Evolutionary conservation across 1,140 invertebrate genomes (phyloP).

Genomic region (Odontomachus brunneus): DNA sequence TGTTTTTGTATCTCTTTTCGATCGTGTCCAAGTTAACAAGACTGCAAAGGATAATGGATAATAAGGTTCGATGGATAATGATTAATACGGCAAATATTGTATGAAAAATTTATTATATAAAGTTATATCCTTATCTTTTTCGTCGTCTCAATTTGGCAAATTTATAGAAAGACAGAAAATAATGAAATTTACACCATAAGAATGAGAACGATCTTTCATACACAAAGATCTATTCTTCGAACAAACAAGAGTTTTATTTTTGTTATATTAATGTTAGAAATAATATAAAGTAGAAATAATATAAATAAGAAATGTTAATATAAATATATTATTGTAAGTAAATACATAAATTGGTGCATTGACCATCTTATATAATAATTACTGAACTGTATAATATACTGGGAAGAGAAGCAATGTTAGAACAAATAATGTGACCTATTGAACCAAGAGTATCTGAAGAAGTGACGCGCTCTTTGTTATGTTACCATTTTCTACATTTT

Average conservation of each 20-base stretch:
- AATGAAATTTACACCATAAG: neutral
- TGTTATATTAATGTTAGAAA: neutral
- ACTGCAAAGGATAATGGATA: conserved; percentile 69
- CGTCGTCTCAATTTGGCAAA: too few relatives aligned
- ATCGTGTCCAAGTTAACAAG: conserved; percentile 69
- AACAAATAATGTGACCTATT: too few relatives aligned
- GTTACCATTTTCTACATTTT: too few relatives aligned
- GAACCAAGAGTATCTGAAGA: too few relatives aligned
- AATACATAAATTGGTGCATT: neutral
- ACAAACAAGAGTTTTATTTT: neutral
- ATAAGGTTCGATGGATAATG: conserved; percentile 13
- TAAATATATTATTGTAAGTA: neutral
- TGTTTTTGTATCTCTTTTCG: conserved; percentile 53
- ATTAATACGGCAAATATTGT: conserved; percentile 17
- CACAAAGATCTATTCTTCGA: neutral
- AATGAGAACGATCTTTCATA: neutral
- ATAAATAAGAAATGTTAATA: too few relatives aligned
- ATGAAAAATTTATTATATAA: conserved; percentile 34
- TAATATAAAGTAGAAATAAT: too few relatives aligned
- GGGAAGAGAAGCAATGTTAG: too few relatives aligned
- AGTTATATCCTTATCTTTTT: neutral
- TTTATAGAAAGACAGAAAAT: neutral
- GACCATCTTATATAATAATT: neutral
- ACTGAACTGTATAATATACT: too few relatives aligned
- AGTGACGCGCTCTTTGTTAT: too few relatives aligned